These are phyloP conservation scores for Paradoxurus hermaphroditus DNA, from an alignment of 2,113 vertebrate genomes.

Conservation along the genomic window DNA sequence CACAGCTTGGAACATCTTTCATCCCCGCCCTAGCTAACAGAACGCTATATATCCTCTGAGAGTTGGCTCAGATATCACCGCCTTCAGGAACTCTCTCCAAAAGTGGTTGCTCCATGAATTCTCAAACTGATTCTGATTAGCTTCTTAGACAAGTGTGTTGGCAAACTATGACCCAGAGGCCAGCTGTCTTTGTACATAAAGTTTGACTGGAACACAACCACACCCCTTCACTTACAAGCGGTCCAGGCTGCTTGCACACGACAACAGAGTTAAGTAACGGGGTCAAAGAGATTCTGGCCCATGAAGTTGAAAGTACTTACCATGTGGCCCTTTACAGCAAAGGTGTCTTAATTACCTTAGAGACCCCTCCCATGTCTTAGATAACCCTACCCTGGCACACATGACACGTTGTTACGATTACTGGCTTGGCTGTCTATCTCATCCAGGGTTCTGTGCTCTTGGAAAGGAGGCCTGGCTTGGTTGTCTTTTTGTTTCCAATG, in stretches of 20 bases:
- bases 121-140: too few species aligned
- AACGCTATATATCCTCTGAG: rapidly evolving
- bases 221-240: too few species aligned
- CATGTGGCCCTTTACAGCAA: neutral
- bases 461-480: neutral
- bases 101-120: neutral
- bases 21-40: neutral
- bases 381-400: rapidly evolving
- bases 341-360: too few species aligned
- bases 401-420: rapidly evolving
- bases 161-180: neutral
- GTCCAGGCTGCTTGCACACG: neutral
- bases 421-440: rapidly evolving
- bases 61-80: neutral
- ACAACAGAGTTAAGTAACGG: neutral
- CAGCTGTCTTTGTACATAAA: neutral
- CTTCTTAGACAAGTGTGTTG: neutral
- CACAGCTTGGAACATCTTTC: neutral
- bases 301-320: neutral
- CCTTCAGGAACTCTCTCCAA: neutral
- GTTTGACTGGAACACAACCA: neutral
- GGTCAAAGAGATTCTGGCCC: neutral
- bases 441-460: neutral
- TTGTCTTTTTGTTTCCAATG: rapidly evolving
- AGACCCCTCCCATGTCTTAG: rapidly evolving